These are phyloP conservation scores for Nezara viridula DNA, from an alignment of 2,888 invertebrate species.

Conservation along the genomic window DNA sequence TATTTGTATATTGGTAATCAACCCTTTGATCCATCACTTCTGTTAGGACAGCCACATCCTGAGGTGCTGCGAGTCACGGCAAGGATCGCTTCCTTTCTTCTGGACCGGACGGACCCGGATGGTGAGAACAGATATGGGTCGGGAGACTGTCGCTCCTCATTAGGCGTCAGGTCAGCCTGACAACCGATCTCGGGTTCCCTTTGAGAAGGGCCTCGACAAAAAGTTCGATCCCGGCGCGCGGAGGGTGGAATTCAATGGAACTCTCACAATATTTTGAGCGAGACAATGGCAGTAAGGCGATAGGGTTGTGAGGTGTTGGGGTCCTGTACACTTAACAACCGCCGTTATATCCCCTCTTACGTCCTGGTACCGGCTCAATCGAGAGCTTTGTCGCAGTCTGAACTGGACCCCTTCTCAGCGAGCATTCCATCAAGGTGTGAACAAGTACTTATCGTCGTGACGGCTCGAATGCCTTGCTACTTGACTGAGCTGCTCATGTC, in stretches of 20 bases:
- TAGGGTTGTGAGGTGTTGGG: conserved; percentile 42
- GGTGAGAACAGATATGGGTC: conserved; percentile 35
- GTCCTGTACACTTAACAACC: conserved; percentile 13
- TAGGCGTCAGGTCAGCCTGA: conserved; percentile 25
- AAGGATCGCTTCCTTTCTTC: no score
- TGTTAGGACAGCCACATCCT: conserved; percentile 10
- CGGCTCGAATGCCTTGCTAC: background rate
- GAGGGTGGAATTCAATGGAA: background rate
- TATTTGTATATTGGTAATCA: conserved; percentile 34
- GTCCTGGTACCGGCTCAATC: conserved; percentile 16
- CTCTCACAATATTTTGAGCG: conserved; percentile 38
- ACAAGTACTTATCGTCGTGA: background rate
- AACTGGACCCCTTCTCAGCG: background rate
- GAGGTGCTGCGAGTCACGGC: background rate
- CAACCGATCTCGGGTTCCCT: conserved; percentile 41
- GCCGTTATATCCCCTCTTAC: conserved; percentile 11
- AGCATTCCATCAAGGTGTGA: background rate
- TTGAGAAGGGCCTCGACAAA: background rate
- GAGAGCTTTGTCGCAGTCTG: background rate
- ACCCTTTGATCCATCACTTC: conserved; percentile 21
- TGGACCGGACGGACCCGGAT: background rate
- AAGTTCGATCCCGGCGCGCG: background rate
- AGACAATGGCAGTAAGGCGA: conserved; percentile 31
- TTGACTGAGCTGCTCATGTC: background rate
- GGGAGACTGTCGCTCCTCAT: conserved; percentile 39